These are phyloP conservation scores for Brachymystax lenok DNA, from an alignment of 2,797 vertebrate species.

Conservation along the genomic window DNA sequence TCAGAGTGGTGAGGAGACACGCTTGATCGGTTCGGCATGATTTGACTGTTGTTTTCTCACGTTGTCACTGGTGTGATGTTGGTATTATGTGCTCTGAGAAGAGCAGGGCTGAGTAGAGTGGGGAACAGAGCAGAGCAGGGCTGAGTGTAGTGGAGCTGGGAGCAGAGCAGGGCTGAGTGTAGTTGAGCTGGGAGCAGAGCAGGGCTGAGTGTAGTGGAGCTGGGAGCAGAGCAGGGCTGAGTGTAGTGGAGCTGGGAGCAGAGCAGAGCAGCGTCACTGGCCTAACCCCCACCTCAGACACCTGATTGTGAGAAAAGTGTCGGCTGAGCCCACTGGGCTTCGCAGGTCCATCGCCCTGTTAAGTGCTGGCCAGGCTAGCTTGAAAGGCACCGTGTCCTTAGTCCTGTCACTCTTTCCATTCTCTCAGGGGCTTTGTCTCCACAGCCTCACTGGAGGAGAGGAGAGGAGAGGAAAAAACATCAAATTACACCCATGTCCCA, in stretches of 20 bases:
- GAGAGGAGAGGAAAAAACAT: not conserved
- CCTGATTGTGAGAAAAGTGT: constrained; percentile 98
- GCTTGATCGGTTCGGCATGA: constrained; percentile 83
- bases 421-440: constrained; percentile 79
- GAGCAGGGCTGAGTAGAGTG: constrained; percentile 62
- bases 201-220: constrained; percentile 59
- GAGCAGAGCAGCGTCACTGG: constrained; percentile 63
- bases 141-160: constrained; percentile 30
- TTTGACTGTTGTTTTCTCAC: constrained; percentile 93
- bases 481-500: constrained; percentile 7
- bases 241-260: constrained; percentile 46
- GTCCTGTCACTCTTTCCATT: constrained; percentile 79
- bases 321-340: constrained; percentile 86
- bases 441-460: constrained; percentile 39
- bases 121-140: constrained; percentile 38
- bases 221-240: constrained; percentile 26
- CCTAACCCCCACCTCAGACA: constrained; percentile 78
- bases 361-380: constrained; percentile 86
- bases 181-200: constrained; percentile 52
- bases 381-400: constrained; percentile 94
- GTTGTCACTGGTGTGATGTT: constrained; percentile 90
- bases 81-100: constrained; percentile 71
- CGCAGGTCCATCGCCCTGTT: constrained; percentile 83
- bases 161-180: constrained; percentile 61
- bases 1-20: constrained; percentile 71